phyloP scores from a whole-genome alignment of 2,888 invertebrate genomes.

The Drosophila pegasa region DNA sequence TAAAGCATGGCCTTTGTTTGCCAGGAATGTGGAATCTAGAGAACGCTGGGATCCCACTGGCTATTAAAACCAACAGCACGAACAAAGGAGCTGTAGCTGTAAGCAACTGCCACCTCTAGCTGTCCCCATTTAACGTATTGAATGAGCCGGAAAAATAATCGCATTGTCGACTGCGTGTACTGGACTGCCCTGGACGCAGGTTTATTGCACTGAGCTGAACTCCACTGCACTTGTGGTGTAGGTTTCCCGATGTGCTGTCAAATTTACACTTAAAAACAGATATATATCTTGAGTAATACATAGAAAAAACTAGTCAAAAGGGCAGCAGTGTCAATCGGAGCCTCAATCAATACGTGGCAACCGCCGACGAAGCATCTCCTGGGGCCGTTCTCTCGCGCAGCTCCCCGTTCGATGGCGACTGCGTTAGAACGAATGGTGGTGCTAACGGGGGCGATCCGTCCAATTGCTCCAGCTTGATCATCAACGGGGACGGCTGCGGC shows the following conservation, averaged over 20 bases:
- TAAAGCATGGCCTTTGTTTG: constrained; percentile 57
- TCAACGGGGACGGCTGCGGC: constrained; percentile 59
- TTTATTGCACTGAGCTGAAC: constrained; percentile 37
- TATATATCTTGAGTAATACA: constrained; percentile 14
- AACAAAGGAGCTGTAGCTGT: constrained; percentile 21
- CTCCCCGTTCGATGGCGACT: constrained; percentile 50
- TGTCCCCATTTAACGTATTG: constrained; percentile 33
- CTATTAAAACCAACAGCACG: background rate
- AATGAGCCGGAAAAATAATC: constrained; percentile 38
- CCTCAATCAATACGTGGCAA: constrained; percentile 34
- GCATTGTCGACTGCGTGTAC: constrained; percentile 26
- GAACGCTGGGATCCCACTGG: constrained; percentile 38
- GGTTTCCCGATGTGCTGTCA: constrained; percentile 22
- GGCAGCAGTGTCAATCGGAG: constrained; percentile 23
- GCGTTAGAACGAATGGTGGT: constrained; percentile 30
- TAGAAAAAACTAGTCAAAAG: constrained; percentile 20
- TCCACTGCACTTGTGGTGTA: constrained; percentile 29
- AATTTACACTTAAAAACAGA: constrained; percentile 25
- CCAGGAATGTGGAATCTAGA: constrained; percentile 21
- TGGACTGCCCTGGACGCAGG: constrained; percentile 16
- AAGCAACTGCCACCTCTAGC: constrained; percentile 11
- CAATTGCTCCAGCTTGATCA: constrained; percentile 65
- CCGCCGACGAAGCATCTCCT: constrained; percentile 53
- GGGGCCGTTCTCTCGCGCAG: constrained; percentile 52
- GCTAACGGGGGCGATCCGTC: constrained; percentile 48